Evolutionary conservation across 2,797 vertebrate species (phyloP).

Genomic region (Macropus fuliginosus): DNA sequence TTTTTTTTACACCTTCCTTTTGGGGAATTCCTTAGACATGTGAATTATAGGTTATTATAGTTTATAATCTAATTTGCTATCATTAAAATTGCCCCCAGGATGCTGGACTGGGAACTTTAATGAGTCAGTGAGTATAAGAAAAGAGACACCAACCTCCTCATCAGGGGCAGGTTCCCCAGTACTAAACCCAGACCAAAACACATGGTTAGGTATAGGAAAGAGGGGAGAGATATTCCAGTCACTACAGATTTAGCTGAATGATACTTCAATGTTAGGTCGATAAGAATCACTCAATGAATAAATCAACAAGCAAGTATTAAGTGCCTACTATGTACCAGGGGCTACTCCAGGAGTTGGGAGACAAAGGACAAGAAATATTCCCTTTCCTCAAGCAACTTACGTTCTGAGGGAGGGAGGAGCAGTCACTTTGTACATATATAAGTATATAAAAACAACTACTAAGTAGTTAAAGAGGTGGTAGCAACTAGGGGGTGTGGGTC

Average conservation of each 20-base stretch:
- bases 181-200: not conserved
- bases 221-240: not conserved
- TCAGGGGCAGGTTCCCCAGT: not conserved
- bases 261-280: not conserved
- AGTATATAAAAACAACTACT: not conserved
- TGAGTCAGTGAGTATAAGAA: not conserved
- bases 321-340: not conserved
- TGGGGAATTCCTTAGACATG: not conserved
- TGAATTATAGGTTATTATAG: not conserved
- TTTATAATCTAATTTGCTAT: not conserved
- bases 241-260: not conserved
- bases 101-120: not conserved
- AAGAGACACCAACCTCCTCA: not conserved
- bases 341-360: not conserved
- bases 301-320: conserved; percentile 8
- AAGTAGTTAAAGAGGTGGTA: not conserved
- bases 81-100: not conserved
- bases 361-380: not conserved
- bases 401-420: not conserved
- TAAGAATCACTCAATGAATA: not conserved
- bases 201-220: not conserved
- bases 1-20: not conserved
- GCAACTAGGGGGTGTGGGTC: not conserved
- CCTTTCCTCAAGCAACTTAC: not conserved
- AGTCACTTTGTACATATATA: not conserved